Evolutionary conservation across 2,113 vertebrate species (phyloP).

Genomic region (Phrynosoma platyrhinos): DNA sequence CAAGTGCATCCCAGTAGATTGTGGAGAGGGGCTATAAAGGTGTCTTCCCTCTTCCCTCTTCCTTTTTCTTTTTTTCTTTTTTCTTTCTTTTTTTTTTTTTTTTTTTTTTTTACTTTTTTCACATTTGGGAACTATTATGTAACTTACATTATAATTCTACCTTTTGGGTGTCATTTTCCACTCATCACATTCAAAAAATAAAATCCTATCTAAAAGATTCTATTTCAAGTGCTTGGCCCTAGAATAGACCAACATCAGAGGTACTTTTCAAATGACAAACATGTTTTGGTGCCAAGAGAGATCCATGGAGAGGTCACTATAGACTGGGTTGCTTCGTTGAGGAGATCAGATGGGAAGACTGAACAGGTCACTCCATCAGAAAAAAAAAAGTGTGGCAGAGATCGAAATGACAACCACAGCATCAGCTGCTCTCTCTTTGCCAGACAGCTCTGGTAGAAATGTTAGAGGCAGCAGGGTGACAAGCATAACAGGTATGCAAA

Average conservation of each 20-base stretch:
- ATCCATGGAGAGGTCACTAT: constrained; percentile 12
- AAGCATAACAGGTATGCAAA: constrained; percentile 64
- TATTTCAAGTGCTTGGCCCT: neutral
- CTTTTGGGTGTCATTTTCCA: neutral
- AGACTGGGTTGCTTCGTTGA: neutral
- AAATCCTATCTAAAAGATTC: neutral
- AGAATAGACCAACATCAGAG: neutral
- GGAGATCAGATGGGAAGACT: constrained; percentile 45
- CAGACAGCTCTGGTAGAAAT: constrained; percentile 50
- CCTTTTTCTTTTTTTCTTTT: no score
- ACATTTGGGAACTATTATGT: neutral
- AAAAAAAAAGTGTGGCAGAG: neutral
- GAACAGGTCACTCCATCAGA: constrained; percentile 36
- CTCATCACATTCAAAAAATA: neutral
- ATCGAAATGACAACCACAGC: constrained; percentile 6
- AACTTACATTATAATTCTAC: neutral
- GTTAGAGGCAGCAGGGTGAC: constrained; percentile 51
- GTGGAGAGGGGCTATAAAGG: no score
- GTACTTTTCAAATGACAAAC: neutral
- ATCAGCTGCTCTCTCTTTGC: constrained; percentile 33
- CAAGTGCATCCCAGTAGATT: neutral
- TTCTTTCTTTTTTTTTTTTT: no score
- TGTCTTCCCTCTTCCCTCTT: no score
- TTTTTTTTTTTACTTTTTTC: no score
- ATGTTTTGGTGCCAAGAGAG: neutral